phyloP scores from a whole-genome alignment of 2,888 invertebrate species.

The Drosophila barbarae region DNA sequence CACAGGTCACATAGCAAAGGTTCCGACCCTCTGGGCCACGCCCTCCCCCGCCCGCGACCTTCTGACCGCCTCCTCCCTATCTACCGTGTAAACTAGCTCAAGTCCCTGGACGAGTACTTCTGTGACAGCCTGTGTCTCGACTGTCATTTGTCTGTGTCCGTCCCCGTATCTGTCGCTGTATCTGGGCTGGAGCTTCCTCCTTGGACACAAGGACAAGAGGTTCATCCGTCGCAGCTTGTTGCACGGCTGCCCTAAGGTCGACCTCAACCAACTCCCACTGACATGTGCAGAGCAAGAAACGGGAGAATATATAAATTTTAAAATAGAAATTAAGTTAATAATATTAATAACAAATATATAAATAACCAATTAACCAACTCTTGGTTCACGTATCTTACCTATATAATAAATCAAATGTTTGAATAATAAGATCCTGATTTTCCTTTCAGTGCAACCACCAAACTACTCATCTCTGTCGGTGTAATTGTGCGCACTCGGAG shows the following conservation, averaged over 20 bases:
- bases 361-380: not conserved
- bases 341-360: too few relatives aligned
- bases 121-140: conserved; percentile 46
- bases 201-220: conserved; percentile 38
- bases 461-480: conserved; percentile 34
- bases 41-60: not conserved
- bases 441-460: conserved; percentile 9
- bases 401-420: not conserved
- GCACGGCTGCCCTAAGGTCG: conserved; percentile 28
- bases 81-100: conserved; percentile 24
- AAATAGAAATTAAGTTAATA: not conserved
- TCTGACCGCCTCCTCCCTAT: not conserved
- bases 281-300: not conserved
- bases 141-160: conserved; percentile 69
- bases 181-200: conserved; percentile 24
- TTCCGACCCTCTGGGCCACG: conserved; percentile 9
- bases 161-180: conserved; percentile 20
- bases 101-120: conserved; percentile 28
- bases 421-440: too few relatives aligned
- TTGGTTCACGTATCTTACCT: too few relatives aligned
- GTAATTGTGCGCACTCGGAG: conserved; percentile 64
- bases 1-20: conserved; percentile 64
- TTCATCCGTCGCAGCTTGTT: conserved; percentile 37
- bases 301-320: too few relatives aligned
- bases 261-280: conserved; percentile 1